Evolutionary conservation across 2,113 vertebrate species (phyloP).

Genomic region (Leptobrachium leishanense): DNA sequence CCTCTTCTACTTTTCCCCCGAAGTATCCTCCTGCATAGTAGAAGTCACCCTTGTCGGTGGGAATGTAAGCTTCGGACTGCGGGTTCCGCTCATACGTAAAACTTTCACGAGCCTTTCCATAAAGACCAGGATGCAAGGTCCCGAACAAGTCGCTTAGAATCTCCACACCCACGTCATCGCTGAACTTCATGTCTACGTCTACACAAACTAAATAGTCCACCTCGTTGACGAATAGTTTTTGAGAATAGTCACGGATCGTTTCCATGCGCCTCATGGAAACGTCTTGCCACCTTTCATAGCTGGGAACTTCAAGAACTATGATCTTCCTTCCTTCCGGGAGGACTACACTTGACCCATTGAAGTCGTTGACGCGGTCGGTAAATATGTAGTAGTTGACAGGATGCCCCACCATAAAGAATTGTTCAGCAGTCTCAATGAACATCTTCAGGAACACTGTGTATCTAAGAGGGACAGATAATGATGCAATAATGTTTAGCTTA

Average conservation of each 20-base stretch:
- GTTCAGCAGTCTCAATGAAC: conserved; percentile 60
- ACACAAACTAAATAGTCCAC: conserved; percentile 60
- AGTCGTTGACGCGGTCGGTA: conserved; percentile 55
- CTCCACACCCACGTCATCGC: conserved; percentile 58
- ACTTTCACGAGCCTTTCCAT: accelerated
- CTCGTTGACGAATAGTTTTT: conserved; percentile 20
- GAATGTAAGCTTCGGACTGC: conserved; percentile 54
- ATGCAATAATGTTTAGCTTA: no score
- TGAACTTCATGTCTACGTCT: conserved; percentile 65
- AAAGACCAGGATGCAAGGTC: conserved; percentile 59
- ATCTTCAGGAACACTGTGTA: conserved; percentile 25
- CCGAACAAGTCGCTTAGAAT: conserved; percentile 54
- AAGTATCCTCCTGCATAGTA: conserved; percentile 62
- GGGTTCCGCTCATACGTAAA: conserved; percentile 56
- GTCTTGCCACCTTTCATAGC: conserved; percentile 58
- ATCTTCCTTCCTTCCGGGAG: conserved; percentile 42
- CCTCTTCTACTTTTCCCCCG: conserved; percentile 55
- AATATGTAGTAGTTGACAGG: conserved; percentile 63
- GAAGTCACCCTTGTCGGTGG: conserved; percentile 59
- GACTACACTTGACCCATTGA: conserved; percentile 51
- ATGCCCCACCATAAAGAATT: conserved; percentile 65
- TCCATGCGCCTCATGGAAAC: conserved; percentile 63
- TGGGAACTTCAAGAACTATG: conserved; percentile 37
- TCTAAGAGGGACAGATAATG: neutral
- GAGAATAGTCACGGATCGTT: conserved; percentile 52